phyloP scores from a whole-genome alignment of 2,113 vertebrate genomes.

The Euleptes europaea region DNA sequence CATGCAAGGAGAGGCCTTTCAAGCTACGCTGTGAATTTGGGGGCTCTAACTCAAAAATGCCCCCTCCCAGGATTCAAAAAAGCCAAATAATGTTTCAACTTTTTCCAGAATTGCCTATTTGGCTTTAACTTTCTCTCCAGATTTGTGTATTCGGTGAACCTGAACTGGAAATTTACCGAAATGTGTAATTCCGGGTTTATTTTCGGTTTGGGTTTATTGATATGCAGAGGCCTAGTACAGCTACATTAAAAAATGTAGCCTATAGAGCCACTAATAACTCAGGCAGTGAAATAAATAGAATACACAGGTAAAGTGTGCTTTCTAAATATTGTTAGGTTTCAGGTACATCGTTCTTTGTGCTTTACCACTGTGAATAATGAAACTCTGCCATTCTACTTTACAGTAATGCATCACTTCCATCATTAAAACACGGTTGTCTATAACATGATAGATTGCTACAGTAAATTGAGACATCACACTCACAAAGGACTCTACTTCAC shows the following conservation, averaged over 20 bases:
- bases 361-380: constrained; percentile 8
- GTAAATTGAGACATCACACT: neutral
- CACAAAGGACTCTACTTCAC: neutral
- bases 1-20: too few species aligned
- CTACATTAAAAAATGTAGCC: neutral
- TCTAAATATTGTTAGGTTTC: neutral
- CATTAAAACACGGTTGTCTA: neutral
- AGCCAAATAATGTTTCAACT: too few species aligned
- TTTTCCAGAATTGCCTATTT: too few species aligned
- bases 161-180: too few species aligned
- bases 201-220: too few species aligned
- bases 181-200: too few species aligned
- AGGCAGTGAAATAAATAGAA: neutral
- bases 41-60: too few species aligned
- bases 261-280: neutral
- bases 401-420: neutral
- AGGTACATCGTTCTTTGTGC: neutral
- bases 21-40: too few species aligned
- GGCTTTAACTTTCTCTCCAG: too few species aligned
- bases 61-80: too few species aligned
- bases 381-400: neutral
- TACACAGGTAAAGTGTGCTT: neutral
- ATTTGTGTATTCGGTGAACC: too few species aligned
- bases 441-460: neutral
- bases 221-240: too few species aligned